Evolutionary conservation across 2,888 invertebrate genomes (phyloP), one percentile per base, ranked within the genome.

Genomic region (Lepetodrilus schrolli): DNA sequence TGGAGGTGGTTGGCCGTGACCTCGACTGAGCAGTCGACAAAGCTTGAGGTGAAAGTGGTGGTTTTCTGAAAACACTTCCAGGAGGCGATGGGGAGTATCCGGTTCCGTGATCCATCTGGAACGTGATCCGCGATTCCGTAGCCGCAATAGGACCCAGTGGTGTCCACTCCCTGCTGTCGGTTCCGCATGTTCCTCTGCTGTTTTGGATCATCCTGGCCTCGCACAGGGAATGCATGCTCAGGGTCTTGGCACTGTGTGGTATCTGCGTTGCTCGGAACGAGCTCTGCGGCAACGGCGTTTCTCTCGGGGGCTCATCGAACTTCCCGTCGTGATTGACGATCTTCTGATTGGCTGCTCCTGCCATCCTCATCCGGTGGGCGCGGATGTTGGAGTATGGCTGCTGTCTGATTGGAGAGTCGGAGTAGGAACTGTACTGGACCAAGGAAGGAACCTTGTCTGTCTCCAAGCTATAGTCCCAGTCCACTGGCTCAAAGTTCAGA

Each of bases 401-500:
- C 5, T 80, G 80, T 26, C 89, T 77, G 34, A 89, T 82, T 4
- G 90, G 89, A 2, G 88, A 86, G 70, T 89, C 88, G 4, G 84
- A 81, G 78, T 89, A 90, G 17, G 84, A 84, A 20, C 86, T 83
- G 77, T 88, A 90, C 79, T 87, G 86, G 3, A 89, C 86, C 5
- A 87, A 79, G 0, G 90, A 85, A n/a, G 89, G 88, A 36, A 89
- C 84, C 72, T 86, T 86, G 81, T 90, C 90, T 34, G 82, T 84
- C 23, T 85, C 84, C 66, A 90, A 80, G 20, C 78, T 87, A 78
- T 90, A 90, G 83, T 90, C 87, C 87, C 88, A 90, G 26, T 89
- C 85, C 0, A 89, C 84, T 47, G 83, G 82, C 79, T 90, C 90
- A 82, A 90, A 90, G 78, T 87, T 89, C 74, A 90, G 81, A 74